These are phyloP conservation scores for Bambusicola thoracicus DNA, from an alignment of 2,113 vertebrate species.

Conservation along the genomic window DNA sequence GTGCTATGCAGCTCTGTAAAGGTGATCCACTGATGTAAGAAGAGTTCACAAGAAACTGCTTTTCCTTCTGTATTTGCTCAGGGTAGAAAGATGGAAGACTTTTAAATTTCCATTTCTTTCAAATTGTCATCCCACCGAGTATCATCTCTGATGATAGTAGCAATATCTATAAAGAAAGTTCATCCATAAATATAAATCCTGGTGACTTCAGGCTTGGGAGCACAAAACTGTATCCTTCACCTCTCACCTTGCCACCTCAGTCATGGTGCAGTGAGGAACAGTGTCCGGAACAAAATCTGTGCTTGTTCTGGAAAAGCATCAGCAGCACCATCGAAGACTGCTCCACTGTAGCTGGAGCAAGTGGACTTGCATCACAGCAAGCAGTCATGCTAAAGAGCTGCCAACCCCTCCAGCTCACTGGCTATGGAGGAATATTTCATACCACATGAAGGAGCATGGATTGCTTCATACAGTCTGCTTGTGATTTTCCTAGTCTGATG, in stretches of 20 bases:
- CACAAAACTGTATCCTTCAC: not conserved
- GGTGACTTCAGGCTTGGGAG: not conserved
- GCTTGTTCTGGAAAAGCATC: not conserved
- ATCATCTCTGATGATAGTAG: not conserved
- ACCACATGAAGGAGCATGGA: rapidly evolving
- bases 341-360: not conserved
- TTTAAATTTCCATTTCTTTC: not conserved
- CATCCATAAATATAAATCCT: not conserved
- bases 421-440: not conserved
- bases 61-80: not conserved
- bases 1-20: not conserved
- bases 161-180: not conserved
- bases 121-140: not conserved
- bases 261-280: not conserved
- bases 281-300: not conserved
- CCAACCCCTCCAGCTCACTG: not conserved
- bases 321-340: not conserved
- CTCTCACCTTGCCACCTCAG: not conserved
- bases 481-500: rapidly evolving
- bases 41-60: not conserved
- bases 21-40: not conserved
- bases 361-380: not conserved
- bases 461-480: not conserved
- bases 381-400: not conserved
- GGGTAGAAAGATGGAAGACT: not conserved